These are phyloP conservation scores for Zygogramma bicolorata DNA, from an alignment of 2,888 invertebrate species.

Conservation along the genomic window DNA sequence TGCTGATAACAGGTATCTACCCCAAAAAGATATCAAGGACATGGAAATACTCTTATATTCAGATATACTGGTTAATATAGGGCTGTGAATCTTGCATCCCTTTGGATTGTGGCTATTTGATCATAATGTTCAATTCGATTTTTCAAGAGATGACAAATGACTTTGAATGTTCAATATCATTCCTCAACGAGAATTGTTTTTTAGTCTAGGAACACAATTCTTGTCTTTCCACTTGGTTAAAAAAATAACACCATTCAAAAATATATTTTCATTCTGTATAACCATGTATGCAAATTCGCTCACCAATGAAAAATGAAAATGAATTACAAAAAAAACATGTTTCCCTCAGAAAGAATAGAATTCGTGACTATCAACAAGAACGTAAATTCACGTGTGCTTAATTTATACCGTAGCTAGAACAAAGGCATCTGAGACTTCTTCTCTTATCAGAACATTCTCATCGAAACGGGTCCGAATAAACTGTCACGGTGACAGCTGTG, in stretches of 20 bases:
- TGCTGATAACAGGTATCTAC: too few species aligned
- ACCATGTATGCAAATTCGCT: background rate
- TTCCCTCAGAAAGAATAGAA: background rate
- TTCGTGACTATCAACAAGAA: constrained; percentile 3
- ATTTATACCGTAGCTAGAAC: constrained; percentile 53
- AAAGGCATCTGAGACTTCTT: constrained; percentile 63
- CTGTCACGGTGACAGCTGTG: constrained; percentile 63
- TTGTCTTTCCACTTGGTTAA: too few species aligned
- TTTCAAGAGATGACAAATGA: too few species aligned
- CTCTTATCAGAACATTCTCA: constrained; percentile 66
- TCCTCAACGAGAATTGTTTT: too few species aligned
- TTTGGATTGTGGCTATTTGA: too few species aligned
- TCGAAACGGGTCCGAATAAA: constrained; percentile 65
- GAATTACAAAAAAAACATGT: background rate
- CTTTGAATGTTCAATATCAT: too few species aligned
- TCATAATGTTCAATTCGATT: too few species aligned
- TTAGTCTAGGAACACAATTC: too few species aligned
- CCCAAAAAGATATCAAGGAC: too few species aligned
- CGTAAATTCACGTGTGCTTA: background rate
- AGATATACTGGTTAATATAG: too few species aligned
- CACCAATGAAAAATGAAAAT: background rate
- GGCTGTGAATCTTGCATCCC: too few species aligned
- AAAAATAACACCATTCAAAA: background rate
- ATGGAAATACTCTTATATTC: too few species aligned
- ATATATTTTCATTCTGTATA: background rate